Base-by-base conservation (phyloP, 2,888 invertebrate species). In the Eupithecia vulgata region DNA sequence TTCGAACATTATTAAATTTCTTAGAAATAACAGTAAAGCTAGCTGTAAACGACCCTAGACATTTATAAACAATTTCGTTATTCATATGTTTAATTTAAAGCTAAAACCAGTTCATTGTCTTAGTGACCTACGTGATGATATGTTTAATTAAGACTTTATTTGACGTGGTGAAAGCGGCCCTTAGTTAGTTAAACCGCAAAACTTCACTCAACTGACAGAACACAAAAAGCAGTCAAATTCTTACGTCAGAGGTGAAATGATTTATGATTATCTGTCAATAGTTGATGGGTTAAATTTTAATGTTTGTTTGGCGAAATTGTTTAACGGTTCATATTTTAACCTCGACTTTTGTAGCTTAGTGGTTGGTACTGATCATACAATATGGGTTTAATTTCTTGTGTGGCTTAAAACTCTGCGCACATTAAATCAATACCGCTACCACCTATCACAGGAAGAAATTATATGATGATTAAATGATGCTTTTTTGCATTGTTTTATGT, bases 261-360 rank as follows among this genome's bases (percentile, higher is more conserved):
- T 80, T 79, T 78, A 80, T 71, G 70, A 62, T 40, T 59, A 78
- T 76, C 77, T 74, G 75, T 77, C 77, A 78, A 75, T 73, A 71
- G 72, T 77, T 78, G 77, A 79, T 72, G 72, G 62, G 65, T 67
- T 77, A 66, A 70, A 69, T 66, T 67, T 69, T 67, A 72, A 74
- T 79, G 78, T 77, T 78, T 78, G 75, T 70, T 40, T 65, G 48
- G 70, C 64, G 37, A 72, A 76, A 77, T 76, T 75, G 70, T 76
- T 70, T 68, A 74, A 74, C 71, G 68, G 76, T 75, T 73, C 35
- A 68, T 25, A 57, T 48, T 66, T 70, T 59, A 68, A 67, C 62
- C 52, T 40, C 59, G 73, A 40, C 37, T 12, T 67, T 73, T 64
- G n/a, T 37, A 35, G 61, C 6, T 6, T 34, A 61, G 25, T 25